A percentile compares a stretch with the other conserved stretches of the same genome.
Conservation (phyloP, 2,113 vertebrate genomes). For the Mystacornis crossleyi region DNA sequence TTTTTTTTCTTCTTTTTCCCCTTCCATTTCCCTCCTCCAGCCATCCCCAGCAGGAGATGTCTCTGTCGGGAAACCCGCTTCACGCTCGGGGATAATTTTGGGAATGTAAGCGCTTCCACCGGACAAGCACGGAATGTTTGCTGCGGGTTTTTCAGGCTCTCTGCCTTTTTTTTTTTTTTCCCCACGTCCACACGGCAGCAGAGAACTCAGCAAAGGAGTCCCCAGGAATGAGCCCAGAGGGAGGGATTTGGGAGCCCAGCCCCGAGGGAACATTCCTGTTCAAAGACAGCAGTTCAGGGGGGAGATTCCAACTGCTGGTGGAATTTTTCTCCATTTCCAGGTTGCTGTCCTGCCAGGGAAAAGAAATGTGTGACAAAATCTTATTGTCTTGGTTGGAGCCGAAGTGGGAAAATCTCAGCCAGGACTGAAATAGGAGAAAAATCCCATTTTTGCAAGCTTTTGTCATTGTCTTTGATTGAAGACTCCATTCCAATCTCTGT, state of each 20-base stretch:
- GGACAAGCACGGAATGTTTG: not conserved
- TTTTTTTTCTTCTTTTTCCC: accelerated
- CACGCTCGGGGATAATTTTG: not conserved
- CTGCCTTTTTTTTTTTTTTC: not conserved
- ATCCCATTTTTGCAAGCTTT: not conserved
- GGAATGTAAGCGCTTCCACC: not conserved
- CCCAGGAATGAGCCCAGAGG: not conserved
- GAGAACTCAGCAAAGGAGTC: not conserved
- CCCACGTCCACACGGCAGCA: not conserved
- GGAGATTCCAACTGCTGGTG: not conserved
- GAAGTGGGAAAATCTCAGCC: not conserved
- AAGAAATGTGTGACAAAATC: not conserved
- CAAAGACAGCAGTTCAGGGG: not conserved
- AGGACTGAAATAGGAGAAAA: not conserved
- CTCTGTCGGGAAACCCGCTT: not conserved
- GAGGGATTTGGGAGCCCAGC: not conserved
- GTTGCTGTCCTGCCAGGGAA: not conserved
- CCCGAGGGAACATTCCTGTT: not conserved
- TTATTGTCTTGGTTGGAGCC: not conserved
- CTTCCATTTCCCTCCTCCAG: not conserved
- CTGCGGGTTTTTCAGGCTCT: not conserved
- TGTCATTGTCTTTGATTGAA: not conserved
- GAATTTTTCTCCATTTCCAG: not conserved
- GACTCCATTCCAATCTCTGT: not conserved
- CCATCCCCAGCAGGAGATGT: not conserved